phyloP scores from a whole-genome alignment of 1,140 invertebrate species.

The Caenorhabditis brenneri region DNA sequence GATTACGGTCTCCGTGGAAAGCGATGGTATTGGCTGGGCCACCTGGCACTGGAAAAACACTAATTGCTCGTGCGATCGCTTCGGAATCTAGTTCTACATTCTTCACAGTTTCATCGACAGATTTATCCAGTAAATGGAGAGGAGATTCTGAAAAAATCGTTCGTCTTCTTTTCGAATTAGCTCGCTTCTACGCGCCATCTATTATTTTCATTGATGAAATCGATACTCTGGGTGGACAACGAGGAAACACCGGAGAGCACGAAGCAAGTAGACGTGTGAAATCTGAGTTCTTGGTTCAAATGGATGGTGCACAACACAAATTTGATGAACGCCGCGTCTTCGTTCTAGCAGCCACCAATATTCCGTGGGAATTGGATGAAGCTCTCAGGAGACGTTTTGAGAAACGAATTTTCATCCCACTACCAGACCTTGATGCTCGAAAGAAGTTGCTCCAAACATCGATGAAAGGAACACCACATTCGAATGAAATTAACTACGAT shows the following conservation, averaged over 20 bases:
- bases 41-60: conserved; percentile 97
- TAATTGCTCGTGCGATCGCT: conserved; percentile 98
- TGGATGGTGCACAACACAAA: conserved; percentile 80
- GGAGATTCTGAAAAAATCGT: conserved; percentile 99
- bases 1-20: conserved; percentile 69
- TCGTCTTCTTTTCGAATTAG: conserved; percentile 95
- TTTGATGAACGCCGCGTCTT: conserved; percentile 79
- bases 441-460: not conserved
- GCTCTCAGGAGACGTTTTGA: conserved; percentile 90
- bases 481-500: conserved; percentile 13
- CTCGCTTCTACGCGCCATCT: conserved; percentile 95
- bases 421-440: conserved; percentile 78
- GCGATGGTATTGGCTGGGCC: conserved; percentile 78
- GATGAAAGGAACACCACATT: not conserved
- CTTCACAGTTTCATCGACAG: conserved; percentile 97
- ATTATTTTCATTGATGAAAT: conserved; percentile 99
- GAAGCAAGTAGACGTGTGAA: conserved; percentile 93
- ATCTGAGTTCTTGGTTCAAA: conserved; percentile 96
- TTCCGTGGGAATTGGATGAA: conserved; percentile 99
- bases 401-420: conserved; percentile 98
- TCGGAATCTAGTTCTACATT: conserved; percentile 99
- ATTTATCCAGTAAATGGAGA: conserved; percentile 94
- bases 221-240: conserved; percentile 91
- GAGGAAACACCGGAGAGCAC: conserved; percentile 95
- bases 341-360: conserved; percentile 98